Evolutionary conservation across 1,140 invertebrate genomes (phyloP), one percentile per base, ranked within the genome.

Genomic region (Zaprionus gabonicus): DNA sequence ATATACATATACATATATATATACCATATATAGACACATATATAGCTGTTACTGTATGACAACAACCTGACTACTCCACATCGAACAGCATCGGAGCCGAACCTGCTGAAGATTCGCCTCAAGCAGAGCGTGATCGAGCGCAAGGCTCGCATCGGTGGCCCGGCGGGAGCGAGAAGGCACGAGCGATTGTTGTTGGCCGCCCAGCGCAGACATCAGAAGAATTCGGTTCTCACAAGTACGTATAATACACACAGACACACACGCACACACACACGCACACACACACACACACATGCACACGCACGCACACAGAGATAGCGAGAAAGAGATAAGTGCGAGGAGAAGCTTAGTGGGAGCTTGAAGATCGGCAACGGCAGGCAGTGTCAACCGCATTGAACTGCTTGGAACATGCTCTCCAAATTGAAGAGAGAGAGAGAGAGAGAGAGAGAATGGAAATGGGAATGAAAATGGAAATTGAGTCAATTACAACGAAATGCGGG

Each of bases 121-220:
- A 99, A 99, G 95, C 97, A 98, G 94, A 97, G 98, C 93, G 97
- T 99, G 88, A 97, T 98, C 94, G 97, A 98, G 94, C 95, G 97
- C 79, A 95, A 97, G 92, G 95, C 95, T 88, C 93, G 95, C 84
- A 94, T 94, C 76, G 95, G 95, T 92, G 95, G 95, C 92, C 97
- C 97, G 93, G 97, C 97, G 81, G 96, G 98, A 93, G 96, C 97
- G 82, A 95, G 97, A 81, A 95, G 97, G 82, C 97, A 97, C 93
- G 96, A 97, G 78, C 94, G 96, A 91, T 94, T 95, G 88, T 95
- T 96, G 88, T 86, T 95, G 95, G 91, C 95, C 95, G 93, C 94
- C 95, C 95, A 98, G 97, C 86, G 94, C 83, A 74, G 94, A 88
- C 93, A 94, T 93, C 94, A 93, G 93, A 94, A 94, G 94, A 96